Conservation (phyloP, 2,797 vertebrate genomes). For the Enteromius thamalakanensis region DNA sequence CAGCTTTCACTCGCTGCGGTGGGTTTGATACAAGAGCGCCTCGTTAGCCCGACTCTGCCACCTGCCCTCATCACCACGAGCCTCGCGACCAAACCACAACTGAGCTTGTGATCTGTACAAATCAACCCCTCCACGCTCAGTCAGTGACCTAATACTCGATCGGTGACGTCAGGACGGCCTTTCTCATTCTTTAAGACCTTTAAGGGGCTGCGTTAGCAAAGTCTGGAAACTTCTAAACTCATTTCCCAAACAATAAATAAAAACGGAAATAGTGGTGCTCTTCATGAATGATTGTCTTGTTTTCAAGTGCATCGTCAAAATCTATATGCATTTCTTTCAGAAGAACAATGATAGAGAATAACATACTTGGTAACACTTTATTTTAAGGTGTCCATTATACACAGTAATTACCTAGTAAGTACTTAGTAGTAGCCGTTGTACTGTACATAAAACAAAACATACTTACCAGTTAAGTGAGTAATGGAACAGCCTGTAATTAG, state of each 20-base stretch:
- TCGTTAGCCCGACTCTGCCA: slow-evolving; percentile 1
- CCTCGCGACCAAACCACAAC: not conserved
- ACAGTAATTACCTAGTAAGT: no score
- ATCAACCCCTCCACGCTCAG: not conserved
- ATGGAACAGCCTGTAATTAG: no score
- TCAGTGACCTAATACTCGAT: not conserved
- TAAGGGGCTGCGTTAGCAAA: not conserved
- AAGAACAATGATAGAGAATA: not conserved
- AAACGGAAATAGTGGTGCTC: not conserved
- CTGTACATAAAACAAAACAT: no score
- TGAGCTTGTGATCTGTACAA: not conserved
- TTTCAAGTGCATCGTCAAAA: not conserved
- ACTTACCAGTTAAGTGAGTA: no score
- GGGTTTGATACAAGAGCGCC: slow-evolving; percentile 42
- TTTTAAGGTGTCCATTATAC: no score
- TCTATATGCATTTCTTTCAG: not conserved
- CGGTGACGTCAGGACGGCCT: not conserved
- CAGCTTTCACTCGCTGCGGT: slow-evolving; percentile 48
- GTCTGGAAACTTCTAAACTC: not conserved
- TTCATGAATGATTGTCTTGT: not conserved
- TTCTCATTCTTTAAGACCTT: not conserved
- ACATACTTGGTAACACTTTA: no score
- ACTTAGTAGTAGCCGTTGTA: no score
- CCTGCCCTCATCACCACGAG: slow-evolving; percentile 6
- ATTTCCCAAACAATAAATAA: not conserved